Evolutionary conservation across 1,140 invertebrate species (phyloP), one percentile per base, ranked within the genome.

Genomic region (Drosophila novamexicana): DNA sequence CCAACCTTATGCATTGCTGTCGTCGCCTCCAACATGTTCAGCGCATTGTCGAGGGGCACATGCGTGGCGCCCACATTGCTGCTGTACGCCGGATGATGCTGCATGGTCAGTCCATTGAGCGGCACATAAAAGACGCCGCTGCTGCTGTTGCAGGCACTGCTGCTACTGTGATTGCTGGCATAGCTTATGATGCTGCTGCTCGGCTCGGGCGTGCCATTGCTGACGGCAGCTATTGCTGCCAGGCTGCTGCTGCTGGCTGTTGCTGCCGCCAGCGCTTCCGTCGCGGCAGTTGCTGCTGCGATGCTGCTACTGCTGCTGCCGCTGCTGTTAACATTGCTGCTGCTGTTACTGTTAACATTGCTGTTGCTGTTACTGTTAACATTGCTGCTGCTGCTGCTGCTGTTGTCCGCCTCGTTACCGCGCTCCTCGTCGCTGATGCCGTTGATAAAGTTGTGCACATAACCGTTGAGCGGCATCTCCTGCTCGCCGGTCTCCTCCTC

Each of bases 391-490:
- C 18, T 70, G 59, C 18, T 45, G 59, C 8, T 39, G 49, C 14
- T 34, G 32, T 10, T 14, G 32, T 81, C 70, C 3, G 66, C 36
- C 9, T 90, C 85, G 12, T 10, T 44, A 0, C 66, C 8, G 18
- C 22, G 47, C 34, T 56, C 45, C 22, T 91, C 91, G 12, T 91
- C 91, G 39, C 54, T 77, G 8, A 92, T 89, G 12, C 91, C 91
- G 34, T 92, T 92, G n/a, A 92, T 92, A 14, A 92, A 92, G 47
- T 91, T 91, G 57, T 85, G 82, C 16, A 92, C 91, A 39, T 89
- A 82, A 7, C 91, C 91, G 58, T 92, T 92, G 7, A 92, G 65
- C 0, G 81, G 73, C 10, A 74, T 78, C 62, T 91, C 90, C 68
- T 81, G 84, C 4, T 91, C 88, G 47, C 65, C 34, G 42, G 72